phyloP scores from a whole-genome alignment of 1,140 invertebrate genomes.

The Melanaphis sacchari region DNA sequence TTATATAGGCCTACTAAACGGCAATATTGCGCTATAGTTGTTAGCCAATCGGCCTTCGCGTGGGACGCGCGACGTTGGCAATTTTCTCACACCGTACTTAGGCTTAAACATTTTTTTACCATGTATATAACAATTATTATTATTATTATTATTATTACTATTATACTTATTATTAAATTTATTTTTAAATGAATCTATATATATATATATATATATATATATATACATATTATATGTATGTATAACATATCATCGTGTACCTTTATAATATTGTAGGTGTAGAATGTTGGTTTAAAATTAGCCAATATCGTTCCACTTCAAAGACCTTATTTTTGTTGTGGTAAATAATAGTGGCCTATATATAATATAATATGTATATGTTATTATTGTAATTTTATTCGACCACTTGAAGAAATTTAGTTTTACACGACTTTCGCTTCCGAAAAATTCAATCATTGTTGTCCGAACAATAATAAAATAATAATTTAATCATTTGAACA shows the following conservation, averaged over 20 bases:
- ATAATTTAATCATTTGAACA: constrained; percentile 17
- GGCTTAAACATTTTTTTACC: constrained; percentile 55
- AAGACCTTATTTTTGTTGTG: constrained; percentile 37
- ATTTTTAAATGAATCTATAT: constrained; percentile 49
- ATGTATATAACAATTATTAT: constrained; percentile 56
- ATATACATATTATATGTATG: constrained; percentile 49
- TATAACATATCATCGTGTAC: constrained; percentile 54
- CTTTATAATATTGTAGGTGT: constrained; percentile 46
- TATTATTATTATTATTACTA: constrained; percentile 54
- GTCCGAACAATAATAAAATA: constrained; percentile 7
- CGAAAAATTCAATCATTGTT: constrained; percentile 23
- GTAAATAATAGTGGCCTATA: constrained; percentile 24
- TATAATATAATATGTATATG: background rate
- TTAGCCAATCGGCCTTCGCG: constrained; percentile 39
- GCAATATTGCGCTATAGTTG: constrained; percentile 50
- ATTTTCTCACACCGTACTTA: constrained; percentile 57
- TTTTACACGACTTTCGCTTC: constrained; percentile 43
- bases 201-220: constrained; percentile 41
- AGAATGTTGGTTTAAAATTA: constrained; percentile 11
- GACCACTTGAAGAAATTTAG: constrained; percentile 26
- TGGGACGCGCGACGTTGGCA: constrained; percentile 26
- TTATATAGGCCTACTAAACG: constrained; percentile 39
- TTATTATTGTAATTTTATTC: constrained; percentile 33
- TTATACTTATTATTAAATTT: constrained; percentile 47
- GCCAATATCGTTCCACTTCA: constrained; percentile 30